Evolutionary conservation across 1,140 invertebrate genomes (phyloP).

Genomic region (Trichogramma pretiosum): DNA sequence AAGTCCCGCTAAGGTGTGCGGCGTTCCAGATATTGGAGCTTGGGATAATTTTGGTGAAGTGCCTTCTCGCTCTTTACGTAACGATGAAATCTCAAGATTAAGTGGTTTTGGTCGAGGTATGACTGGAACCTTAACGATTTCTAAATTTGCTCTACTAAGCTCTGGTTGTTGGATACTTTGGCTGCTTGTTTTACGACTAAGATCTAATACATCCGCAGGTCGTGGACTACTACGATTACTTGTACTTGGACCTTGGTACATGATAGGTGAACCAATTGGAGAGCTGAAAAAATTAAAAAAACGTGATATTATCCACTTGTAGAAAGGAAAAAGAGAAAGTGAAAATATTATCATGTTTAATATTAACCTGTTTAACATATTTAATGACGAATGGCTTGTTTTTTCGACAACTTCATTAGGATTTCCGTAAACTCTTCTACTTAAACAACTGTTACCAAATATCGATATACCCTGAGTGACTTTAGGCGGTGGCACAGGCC

Average conservation of each 20-base stretch:
- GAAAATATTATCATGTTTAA: too few relatives aligned
- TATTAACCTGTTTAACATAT: too few relatives aligned
- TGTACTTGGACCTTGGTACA: too few relatives aligned
- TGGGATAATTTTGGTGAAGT: conserved; percentile 9
- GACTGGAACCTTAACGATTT: conserved; percentile 42
- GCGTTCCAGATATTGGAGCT: background rate
- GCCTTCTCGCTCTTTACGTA: too few relatives aligned
- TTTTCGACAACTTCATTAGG: conserved; percentile 58
- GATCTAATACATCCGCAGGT: conserved; percentile 30
- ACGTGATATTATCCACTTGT: too few relatives aligned
- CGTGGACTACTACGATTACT: background rate
- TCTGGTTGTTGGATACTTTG: conserved; percentile 22
- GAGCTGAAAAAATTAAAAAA: too few relatives aligned
- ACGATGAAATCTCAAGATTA: conserved; percentile 36
- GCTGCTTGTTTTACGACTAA: too few relatives aligned
- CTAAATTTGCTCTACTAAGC: conserved; percentile 36
- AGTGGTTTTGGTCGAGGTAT: conserved; percentile 38
- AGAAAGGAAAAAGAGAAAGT: too few relatives aligned
- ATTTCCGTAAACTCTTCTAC: conserved; percentile 61
- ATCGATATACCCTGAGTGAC: conserved; percentile 57
- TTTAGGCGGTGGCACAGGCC: conserved; percentile 45
- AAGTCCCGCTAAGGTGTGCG: background rate
- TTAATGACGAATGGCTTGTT: too few relatives aligned
- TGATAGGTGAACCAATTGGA: too few relatives aligned
- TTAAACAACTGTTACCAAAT: conserved; percentile 47